Percentiles rank a stretch among this genome's conserved stretches.
Conservation (phyloP, 2,888 invertebrate genomes). For the Elaeidobius kamerunicus region DNA sequence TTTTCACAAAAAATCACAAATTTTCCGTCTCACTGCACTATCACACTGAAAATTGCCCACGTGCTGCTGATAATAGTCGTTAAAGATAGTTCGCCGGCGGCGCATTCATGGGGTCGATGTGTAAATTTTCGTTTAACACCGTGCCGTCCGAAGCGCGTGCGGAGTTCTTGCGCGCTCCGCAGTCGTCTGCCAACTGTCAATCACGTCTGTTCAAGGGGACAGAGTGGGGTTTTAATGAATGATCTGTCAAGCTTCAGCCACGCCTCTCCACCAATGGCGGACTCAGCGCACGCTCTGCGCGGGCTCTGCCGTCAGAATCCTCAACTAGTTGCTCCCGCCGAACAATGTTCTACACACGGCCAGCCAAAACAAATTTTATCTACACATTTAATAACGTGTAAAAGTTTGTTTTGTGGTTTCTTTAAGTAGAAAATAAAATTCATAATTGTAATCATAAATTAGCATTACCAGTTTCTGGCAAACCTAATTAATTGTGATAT, state of each 20-base stretch:
- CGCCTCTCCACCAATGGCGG: constrained; percentile 50
- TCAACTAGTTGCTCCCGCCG: constrained; percentile 37
- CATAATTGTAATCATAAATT: too few species aligned
- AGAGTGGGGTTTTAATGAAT: constrained; percentile 56
- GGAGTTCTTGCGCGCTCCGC: constrained; percentile 62
- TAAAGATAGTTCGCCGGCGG: constrained; percentile 35
- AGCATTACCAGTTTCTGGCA: too few species aligned
- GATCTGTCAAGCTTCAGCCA: constrained; percentile 48
- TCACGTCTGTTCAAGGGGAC: constrained; percentile 54
- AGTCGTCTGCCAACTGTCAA: constrained; percentile 66
- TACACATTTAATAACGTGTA: too few species aligned
- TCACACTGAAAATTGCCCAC: constrained; percentile 37
- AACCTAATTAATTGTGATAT: too few species aligned
- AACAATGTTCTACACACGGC: constrained; percentile 39
- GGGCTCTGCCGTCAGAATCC: constrained; percentile 43
- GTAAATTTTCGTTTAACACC: constrained; percentile 39
- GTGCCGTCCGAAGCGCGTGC: constrained; percentile 47
- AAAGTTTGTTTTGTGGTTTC: too few species aligned
- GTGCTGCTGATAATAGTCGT: constrained; percentile 34
- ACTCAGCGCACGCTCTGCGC: constrained; percentile 51
- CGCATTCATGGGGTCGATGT: constrained; percentile 37
- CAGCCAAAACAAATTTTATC: constrained; percentile 23
- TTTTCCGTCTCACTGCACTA: constrained; percentile 38
- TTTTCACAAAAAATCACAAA: constrained; percentile 28
- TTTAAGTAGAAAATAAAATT: too few species aligned